Evolutionary conservation across 1,140 invertebrate genomes (phyloP).

Genomic region (Lepidostoma basale): DNA sequence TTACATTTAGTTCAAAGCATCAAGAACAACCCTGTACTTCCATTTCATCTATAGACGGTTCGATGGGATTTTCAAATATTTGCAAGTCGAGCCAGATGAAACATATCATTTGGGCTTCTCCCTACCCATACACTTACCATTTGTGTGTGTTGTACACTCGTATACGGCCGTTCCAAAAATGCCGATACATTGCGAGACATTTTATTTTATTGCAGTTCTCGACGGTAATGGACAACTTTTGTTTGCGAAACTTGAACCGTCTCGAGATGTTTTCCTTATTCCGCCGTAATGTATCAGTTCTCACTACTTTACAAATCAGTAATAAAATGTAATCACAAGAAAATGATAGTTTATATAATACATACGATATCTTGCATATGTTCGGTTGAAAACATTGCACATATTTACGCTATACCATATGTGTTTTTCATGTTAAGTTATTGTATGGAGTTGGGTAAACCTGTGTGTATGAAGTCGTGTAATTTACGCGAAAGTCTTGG

Average conservation of each 20-base stretch:
- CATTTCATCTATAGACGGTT: slow-evolving; percentile 41
- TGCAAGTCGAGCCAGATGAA: slow-evolving; percentile 46
- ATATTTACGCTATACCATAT: no score
- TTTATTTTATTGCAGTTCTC: slow-evolving; percentile 29
- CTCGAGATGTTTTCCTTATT: background rate
- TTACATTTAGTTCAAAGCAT: no score
- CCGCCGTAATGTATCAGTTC: no score
- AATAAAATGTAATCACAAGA: no score
- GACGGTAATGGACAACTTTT: slow-evolving; percentile 4
- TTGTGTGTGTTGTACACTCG: slow-evolving; percentile 31
- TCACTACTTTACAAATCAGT: no score
- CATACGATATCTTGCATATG: no score
- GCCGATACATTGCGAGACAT: slow-evolving; percentile 23
- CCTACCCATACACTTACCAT: slow-evolving; percentile 21
- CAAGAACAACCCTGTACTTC: slow-evolving; percentile 13
- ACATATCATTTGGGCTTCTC: slow-evolving; percentile 45
- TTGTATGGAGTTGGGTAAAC: no score
- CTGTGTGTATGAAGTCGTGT: no score
- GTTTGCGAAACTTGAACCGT: background rate
- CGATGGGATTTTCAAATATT: slow-evolving; percentile 45
- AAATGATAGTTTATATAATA: no score
- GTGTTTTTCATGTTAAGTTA: no score
- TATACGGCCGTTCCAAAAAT: slow-evolving; percentile 10
- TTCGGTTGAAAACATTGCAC: no score
- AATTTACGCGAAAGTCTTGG: no score